Conservation (phyloP, 2,113 vertebrate genomes). For the Hemichromis elongatus region DNA sequence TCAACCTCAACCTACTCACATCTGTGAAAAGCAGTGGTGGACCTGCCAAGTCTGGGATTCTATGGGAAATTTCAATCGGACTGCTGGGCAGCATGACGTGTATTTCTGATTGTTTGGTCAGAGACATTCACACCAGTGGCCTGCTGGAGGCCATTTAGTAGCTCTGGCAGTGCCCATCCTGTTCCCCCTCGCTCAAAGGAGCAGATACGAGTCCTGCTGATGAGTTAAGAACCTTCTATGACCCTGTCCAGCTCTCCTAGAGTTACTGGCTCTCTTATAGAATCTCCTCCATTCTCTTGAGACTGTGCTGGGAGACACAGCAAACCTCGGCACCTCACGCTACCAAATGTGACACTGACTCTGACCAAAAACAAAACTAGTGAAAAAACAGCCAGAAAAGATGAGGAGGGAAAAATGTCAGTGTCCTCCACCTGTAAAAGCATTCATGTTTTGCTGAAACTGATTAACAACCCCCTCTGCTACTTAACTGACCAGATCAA, state of each 20-base stretch:
- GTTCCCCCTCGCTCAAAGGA: not conserved
- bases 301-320: not conserved
- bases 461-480: not conserved
- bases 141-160: not conserved
- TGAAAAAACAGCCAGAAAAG: not conserved
- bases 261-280: not conserved
- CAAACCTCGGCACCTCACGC: not conserved
- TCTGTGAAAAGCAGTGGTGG: not conserved
- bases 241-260: not conserved
- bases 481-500: not conserved
- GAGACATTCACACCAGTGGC: not conserved
- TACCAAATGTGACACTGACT: not conserved
- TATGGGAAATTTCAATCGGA: not conserved
- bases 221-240: not conserved
- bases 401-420: not conserved
- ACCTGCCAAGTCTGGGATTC: not conserved
- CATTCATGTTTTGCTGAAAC: not conserved
- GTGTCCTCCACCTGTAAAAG: not conserved
- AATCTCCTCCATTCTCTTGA: not conserved
- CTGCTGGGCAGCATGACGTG: not conserved
- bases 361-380: not conserved
- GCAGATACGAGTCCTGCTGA: not conserved
- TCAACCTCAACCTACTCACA: not conserved
- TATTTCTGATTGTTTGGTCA: not conserved
- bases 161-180: not conserved